phyloP scores from a whole-genome alignment of 2,888 invertebrate species.

The Branchellion lobata region DNA sequence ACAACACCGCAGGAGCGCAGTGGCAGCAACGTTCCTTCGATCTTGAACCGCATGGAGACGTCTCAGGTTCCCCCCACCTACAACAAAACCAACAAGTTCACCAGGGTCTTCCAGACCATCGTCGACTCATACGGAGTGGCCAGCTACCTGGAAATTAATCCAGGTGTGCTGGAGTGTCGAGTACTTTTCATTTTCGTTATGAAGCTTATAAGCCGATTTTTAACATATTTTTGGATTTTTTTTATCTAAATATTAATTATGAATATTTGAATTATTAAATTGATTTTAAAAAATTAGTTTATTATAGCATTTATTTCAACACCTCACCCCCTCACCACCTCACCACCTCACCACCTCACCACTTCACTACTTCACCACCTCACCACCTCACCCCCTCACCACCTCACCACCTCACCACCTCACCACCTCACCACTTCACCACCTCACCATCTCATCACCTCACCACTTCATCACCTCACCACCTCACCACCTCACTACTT shows the following conservation, averaged over 20 bases:
- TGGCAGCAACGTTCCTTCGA: slow-evolving; percentile 86
- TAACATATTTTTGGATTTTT: too few relatives aligned
- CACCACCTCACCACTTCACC: too few relatives aligned
- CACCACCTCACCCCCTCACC: too few relatives aligned
- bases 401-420: too few relatives aligned
- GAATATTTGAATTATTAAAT: neutral
- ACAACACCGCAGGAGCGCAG: slow-evolving; percentile 57
- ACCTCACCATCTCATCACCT: too few relatives aligned
- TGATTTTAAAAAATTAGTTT: neutral
- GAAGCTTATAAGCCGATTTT: neutral
- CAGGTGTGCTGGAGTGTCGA: slow-evolving; percentile 69
- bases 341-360: too few relatives aligned
- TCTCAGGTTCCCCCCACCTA: slow-evolving; percentile 87
- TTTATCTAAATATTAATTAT: too few relatives aligned
- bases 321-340: too few relatives aligned
- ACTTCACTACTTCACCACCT: too few relatives aligned
- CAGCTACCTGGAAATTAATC: slow-evolving; percentile 93
- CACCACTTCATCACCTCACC: too few relatives aligned
- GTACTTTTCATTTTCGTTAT: neutral
- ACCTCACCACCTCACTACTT: too few relatives aligned
- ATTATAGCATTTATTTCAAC: neutral
- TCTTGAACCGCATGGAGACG: slow-evolving; percentile 88
- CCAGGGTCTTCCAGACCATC: slow-evolving; percentile 86
- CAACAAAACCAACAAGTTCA: slow-evolving; percentile 95
- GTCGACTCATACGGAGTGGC: slow-evolving; percentile 97